Base-by-base conservation (phyloP, 2,797 vertebrate species). In the Cichlasoma orientale region DNA sequence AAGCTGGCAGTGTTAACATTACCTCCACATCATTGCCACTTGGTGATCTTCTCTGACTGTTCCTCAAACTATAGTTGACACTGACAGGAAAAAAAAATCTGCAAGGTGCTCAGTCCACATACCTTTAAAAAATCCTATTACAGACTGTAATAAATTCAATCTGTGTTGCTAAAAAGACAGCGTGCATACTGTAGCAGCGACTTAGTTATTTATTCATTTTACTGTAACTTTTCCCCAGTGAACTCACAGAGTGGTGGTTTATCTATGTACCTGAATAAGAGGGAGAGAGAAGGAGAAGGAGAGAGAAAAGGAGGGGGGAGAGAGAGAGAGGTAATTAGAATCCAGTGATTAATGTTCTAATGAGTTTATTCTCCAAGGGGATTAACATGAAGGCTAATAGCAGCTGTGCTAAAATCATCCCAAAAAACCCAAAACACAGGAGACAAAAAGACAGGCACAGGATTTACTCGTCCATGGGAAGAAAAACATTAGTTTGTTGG, bases 321-420 rank as follows among this genome's bases (percentile, higher is more conserved):
- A 58, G 69, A 78, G 82, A 79, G 73, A 87, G 91, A 90, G 90
- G 89, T 94, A 94, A 94, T 94, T 94, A 94, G 91, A 94, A 93
- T 90, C 86, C 82, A 92, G 86, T 92, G 92, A 94, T 94, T 94
- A 94, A 94, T 90, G 92, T 94, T 92, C 93, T 94, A 94, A 94
- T 94, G 92, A 94, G 92, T 94, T 92, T 92, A 94, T 94, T 93
- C 93, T 94, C 93, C 54, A 75, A 84, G 92, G 93, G 93, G 93
- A 94, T 94, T 94, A 94, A 78, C 87, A 88, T 71, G 84, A 70
- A 76, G 82, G 86, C 92, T 92, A 93, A 94, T 92, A 94, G 93
- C 91, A 87, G 90, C 92, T 88, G 84, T 87, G 90, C 93, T 90
- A 93, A 94, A 94, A 94, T 92, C 92, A 90, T 93, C 87, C 87